Percentiles rank a stretch among this genome's conserved stretches.
Evolutionary conservation across 2,113 vertebrate genomes (phyloP).

Genomic region (Pao palembangensis): DNA sequence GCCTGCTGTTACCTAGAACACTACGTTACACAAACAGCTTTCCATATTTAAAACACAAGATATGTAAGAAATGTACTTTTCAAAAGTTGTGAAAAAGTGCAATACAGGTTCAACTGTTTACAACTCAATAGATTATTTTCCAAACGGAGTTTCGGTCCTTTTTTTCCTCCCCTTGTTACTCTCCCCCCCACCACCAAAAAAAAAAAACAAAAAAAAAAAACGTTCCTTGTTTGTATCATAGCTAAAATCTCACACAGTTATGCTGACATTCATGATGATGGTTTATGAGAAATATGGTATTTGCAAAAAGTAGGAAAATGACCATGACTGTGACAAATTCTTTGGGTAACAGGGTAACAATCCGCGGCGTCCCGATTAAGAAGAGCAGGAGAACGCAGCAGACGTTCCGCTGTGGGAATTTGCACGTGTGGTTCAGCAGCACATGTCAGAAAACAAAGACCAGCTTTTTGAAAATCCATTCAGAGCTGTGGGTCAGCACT

Average conservation of each 20-base stretch:
- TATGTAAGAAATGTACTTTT: constrained; percentile 89
- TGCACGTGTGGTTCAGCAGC: constrained; percentile 36
- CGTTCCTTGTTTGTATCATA: constrained; percentile 73
- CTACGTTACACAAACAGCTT: constrained; percentile 86
- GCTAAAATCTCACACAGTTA: constrained; percentile 84
- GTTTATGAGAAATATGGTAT: constrained; percentile 74
- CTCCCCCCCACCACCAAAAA: constrained; percentile 60
- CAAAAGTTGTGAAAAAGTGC: constrained; percentile 92
- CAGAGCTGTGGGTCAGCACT: constrained; percentile 32
- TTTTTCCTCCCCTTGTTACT: constrained; percentile 58
- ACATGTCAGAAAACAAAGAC: constrained; percentile 40
- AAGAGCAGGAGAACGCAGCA: constrained; percentile 11
- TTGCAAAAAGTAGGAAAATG: constrained; percentile 77
- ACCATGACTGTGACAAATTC: constrained; percentile 77
- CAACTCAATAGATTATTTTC: constrained; percentile 75
- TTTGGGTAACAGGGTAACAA: constrained; percentile 81
- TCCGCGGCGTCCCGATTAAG: constrained; percentile 22
- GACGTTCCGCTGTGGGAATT: not conserved
- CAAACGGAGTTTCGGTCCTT: constrained; percentile 73
- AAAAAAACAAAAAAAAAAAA: constrained; percentile 50
- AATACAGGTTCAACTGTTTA: constrained; percentile 87
- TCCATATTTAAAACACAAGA: constrained; percentile 85
- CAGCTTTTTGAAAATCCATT: constrained; percentile 10
- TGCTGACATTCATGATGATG: constrained; percentile 83
- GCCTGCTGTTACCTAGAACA: constrained; percentile 79